Base-by-base conservation (phyloP, 2,113 vertebrate species). In the Oplegnathus fasciatus region DNA sequence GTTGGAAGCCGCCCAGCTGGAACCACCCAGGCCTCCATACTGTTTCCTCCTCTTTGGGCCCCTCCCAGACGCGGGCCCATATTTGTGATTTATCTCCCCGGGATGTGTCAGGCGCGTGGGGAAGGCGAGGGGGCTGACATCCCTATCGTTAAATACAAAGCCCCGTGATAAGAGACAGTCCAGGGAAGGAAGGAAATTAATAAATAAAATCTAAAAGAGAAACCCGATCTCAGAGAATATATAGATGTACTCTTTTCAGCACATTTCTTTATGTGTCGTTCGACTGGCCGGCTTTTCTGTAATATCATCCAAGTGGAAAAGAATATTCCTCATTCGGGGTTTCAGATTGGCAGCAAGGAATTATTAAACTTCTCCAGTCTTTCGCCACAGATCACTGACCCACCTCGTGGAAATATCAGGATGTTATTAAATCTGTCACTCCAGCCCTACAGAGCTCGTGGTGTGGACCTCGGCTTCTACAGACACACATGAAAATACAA, bases 1-100 rank as follows among this genome's bases (percentile, higher is more conserved):
- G 80, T 75, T 92, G 94, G 93, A 94, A 79, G 55, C 67, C 0
- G 46, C 89, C 94, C 92, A 94, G 83, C 68, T 83, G 88, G 92
- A 92, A 79, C 89, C 87, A 75, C 89, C 83, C 83, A 88, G 57
- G 74, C 89, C 73, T 91, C 84, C 76, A 50, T 84, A 84, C 83
- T 7, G 79, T 88, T 92, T 94, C 92, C 90, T 88, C 76, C 70
- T 74, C 67, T 2, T 30, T n/a, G 84, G 62, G 62, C 55, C 78
- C 77, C 78, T 89, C 91, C 85, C 88, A 69, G 77, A 77, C 28
- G 17, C 70, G 67, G 84, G 81, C 65, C 78, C 82, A 90, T 82
- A 89, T 84, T 62, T 64, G 69, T 79, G 87, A 91, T 95, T 94
- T 94, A 94, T 89, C 88, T 80, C 60, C 82, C 71, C 85, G 78